Evolutionary conservation across 2,113 vertebrate species (phyloP).

Genomic region (Daphoenositta chrysoptera): DNA sequence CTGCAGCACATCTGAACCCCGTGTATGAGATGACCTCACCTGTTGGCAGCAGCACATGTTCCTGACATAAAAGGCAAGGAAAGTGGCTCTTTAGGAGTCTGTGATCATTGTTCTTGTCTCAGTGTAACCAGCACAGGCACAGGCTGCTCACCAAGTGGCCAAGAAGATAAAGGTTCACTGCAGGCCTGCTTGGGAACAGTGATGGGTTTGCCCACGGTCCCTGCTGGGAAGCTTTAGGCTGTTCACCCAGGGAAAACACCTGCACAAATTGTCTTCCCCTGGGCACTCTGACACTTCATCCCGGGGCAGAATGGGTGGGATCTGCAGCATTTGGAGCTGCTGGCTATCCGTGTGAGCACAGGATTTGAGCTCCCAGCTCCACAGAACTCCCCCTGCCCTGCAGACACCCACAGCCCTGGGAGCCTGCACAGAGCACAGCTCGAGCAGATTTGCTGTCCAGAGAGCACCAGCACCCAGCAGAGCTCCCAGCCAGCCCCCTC

Average conservation of each 20-base stretch:
- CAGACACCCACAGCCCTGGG: neutral
- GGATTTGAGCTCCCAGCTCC: neutral
- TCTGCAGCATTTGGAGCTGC: neutral
- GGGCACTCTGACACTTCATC: neutral
- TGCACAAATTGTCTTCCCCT: neutral
- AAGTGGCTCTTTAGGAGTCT: conserved; percentile 21
- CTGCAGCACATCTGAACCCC: conserved; percentile 2
- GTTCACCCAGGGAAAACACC: neutral
- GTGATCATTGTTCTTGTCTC: neutral
- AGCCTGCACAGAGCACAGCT: neutral
- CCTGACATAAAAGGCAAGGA: conserved; percentile 59
- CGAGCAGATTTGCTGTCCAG: neutral
- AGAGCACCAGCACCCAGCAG: neutral
- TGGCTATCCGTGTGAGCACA: neutral
- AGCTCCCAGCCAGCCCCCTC: neutral
- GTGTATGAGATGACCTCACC: conserved; percentile 52
- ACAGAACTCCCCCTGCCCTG: neutral
- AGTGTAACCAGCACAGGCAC: neutral
- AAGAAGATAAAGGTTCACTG: neutral
- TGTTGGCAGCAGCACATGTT: conserved; percentile 42
- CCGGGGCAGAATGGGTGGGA: neutral
- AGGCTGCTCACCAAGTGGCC: neutral
- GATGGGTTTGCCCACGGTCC: neutral
- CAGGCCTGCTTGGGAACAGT: neutral
- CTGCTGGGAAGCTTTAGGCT: neutral